Evolutionary conservation across 2,113 vertebrate genomes (phyloP), one percentile per base, ranked within the genome.

Genomic region (Tupaia chinensis): DNA sequence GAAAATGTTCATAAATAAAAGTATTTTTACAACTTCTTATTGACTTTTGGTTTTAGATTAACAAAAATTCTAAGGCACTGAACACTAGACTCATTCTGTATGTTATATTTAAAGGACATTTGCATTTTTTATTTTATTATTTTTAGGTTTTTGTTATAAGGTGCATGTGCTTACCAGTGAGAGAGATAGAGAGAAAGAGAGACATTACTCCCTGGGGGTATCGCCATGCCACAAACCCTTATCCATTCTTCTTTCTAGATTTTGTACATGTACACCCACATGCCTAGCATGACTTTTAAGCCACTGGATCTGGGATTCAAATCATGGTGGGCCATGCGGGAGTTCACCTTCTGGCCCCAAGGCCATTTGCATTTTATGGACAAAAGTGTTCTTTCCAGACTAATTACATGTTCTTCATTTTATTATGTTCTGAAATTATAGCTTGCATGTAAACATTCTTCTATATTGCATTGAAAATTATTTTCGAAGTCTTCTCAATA

Each of bases 291-390:
- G 44, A 44, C 5, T 44, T 44, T 44, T 44, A 44, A 44, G 44
- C 44, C 44, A 44, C 44, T 44, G 44, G 44, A 44, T 44, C 44
- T 44, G 44, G 44, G 44, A 44, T 44, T 44, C 44, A 44, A 44
- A 44, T 44, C 44, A 44, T 44, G 44, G 44, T 44, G 44, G 44
- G 44, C 44, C 44, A 44, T 44, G 44, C 5, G 44, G 44, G 44
- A 44, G 44, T 44, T 44, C 44, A 44, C 44, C 44, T 44, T 44
- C 44, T 44, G 44, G 44, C 44, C 44, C 3, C 44, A 44, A 44
- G 25, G 13, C 89, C 53, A 34, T 85, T 95, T 93, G 63, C 17
- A 66, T 93, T 95, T 95, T 84, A 93, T 81, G 93, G 79, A 94
- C 29, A 87, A 91, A 87, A 92, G n/a, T 73, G 89, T 94, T 94